Conservation (phyloP, 1,140 invertebrate species). For the Drosophila bifasciata region DNA sequence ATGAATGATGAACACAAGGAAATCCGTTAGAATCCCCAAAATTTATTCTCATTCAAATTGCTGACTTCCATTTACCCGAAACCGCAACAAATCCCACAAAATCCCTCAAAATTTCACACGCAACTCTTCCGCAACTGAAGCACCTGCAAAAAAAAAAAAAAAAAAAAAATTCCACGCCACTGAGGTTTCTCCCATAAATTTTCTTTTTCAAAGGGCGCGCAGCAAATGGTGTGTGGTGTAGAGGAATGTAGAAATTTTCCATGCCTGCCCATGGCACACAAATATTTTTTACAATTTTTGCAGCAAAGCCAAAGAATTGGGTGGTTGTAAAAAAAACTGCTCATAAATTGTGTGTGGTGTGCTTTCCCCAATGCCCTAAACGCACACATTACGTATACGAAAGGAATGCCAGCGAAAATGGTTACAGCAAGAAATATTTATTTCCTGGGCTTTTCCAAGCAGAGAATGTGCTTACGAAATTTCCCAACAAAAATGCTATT, state of each 20-base stretch:
- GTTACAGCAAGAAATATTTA: slow-evolving; percentile 42
- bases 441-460: slow-evolving; percentile 62
- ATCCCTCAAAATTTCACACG: slow-evolving; percentile 2
- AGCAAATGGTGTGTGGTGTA: background rate
- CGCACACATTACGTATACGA: slow-evolving; percentile 40
- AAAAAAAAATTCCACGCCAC: slow-evolving; percentile 4
- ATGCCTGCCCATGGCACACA: slow-evolving; percentile 16
- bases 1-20: too few relatives aligned
- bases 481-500: slow-evolving; percentile 63
- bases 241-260: slow-evolving; percentile 31
- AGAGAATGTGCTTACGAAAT: slow-evolving; percentile 67
- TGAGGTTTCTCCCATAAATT: slow-evolving; percentile 38
- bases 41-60: too few relatives aligned
- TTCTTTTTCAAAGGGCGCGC: background rate
- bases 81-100: too few relatives aligned
- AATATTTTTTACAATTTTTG: slow-evolving; percentile 49
- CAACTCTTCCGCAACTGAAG: too few relatives aligned
- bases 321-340: slow-evolving; percentile 11
- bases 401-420: slow-evolving; percentile 15
- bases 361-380: slow-evolving; percentile 14
- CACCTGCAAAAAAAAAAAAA: slow-evolving; percentile 14
- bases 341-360: slow-evolving; percentile 60
- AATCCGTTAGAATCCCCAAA: too few relatives aligned
- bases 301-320: slow-evolving; percentile 15
- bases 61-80: background rate